phyloP scores from a whole-genome alignment of 2,113 vertebrate species.

The Chascanopsetta lugubris region DNA sequence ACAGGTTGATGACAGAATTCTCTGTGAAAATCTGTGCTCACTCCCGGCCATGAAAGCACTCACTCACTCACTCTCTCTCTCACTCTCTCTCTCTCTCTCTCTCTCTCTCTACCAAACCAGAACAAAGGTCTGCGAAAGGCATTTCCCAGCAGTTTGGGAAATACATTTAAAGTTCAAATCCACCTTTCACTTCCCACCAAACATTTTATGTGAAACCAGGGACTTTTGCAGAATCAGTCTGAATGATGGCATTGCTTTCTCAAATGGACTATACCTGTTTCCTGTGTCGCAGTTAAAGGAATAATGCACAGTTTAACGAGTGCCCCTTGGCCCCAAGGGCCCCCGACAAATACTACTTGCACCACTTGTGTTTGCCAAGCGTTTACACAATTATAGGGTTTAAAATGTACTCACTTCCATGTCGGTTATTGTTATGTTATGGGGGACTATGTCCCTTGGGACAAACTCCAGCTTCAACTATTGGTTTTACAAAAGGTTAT shows the following conservation, averaged over 20 bases:
- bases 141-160: slow-evolving; percentile 45
- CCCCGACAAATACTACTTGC: neutral
- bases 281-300: neutral
- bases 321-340: neutral
- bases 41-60: slow-evolving; percentile 2
- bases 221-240: neutral
- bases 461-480: neutral
- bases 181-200: slow-evolving; percentile 19
- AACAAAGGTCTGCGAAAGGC: slow-evolving; percentile 35
- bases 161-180: slow-evolving; percentile 27
- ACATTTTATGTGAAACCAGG: slow-evolving; percentile 17
- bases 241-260: neutral
- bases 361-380: neutral
- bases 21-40: slow-evolving; percentile 2
- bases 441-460: neutral
- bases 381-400: neutral
- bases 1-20: slow-evolving; percentile 3
- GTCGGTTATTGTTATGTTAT: neutral
- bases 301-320: neutral
- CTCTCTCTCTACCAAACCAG: slow-evolving; percentile 3
- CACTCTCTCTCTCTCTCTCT: neutral
- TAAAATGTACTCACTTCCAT: neutral
- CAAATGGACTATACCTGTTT: neutral
- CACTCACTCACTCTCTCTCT: too few relatives aligned
- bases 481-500: neutral